Evolutionary conservation across 2,113 vertebrate genomes (phyloP), one percentile per base, ranked within the genome.

Genomic region (Seriola dumerili): DNA sequence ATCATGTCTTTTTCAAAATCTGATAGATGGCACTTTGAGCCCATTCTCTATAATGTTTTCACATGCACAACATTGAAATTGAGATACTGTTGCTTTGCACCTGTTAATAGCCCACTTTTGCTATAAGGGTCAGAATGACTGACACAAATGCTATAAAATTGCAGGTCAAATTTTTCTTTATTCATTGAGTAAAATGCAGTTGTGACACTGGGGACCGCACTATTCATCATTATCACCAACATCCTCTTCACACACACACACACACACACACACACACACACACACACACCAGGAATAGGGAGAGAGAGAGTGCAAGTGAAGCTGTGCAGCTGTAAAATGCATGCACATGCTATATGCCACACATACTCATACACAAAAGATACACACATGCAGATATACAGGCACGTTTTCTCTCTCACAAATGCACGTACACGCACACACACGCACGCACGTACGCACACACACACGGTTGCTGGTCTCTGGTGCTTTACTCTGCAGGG

Each of bases 401-500:
- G 42, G 16, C 17, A 67, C 3, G 32, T 32, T 9, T 44, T 25
- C 7, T 34, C 21, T 36, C 19, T 11, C 32, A 11, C 3, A 8
- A 12, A 3, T 25, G 32, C 17, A n/a, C 29, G 13, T 46, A 12
- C 72, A 19, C 62, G 48, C 61, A 61, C 66, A 32, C 2, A 9
- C 38, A 5, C 48, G 21, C 19, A 8, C 64, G 23, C 62, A 57
- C 61, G 54, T 8, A 55, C 66, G 23, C 2, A 16, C 54, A 57
- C 61, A 59, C 12, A 55, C 61, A 32, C 2, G 12, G 25, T 40
- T 34, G 25, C 52, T 40, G 63, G 38, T 68, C 61, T 23, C 55
- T 57, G 61, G 40, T 36, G 76, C 48, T 74, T 62, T 4, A 8
- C 79, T 55, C 63, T 63, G 71, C 54, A 12, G 66, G 73, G 73